Conservation (phyloP, 2,888 invertebrate genomes). For the Tetragonula carbonaria region DNA sequence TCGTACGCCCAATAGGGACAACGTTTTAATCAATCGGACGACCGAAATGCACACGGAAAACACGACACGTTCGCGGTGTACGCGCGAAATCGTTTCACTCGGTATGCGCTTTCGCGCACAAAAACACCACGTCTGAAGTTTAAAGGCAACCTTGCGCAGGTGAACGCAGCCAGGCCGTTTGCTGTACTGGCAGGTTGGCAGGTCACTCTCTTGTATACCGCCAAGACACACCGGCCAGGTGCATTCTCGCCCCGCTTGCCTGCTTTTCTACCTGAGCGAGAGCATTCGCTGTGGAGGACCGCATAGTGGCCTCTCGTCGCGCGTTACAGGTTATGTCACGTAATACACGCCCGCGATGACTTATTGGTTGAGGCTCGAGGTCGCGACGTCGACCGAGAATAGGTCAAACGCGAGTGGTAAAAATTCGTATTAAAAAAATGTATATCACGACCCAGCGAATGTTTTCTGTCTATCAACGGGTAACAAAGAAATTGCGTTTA, state of each 20-base stretch:
- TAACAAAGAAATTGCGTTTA: not conserved
- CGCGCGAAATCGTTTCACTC: conserved; percentile 27
- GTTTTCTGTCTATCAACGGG: not conserved
- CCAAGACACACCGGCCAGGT: conserved; percentile 74
- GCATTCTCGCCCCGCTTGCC: conserved; percentile 77
- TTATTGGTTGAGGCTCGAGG: conserved; percentile 75
- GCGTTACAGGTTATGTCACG: conserved; percentile 74
- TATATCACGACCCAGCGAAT: conserved; percentile 8
- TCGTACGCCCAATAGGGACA: conserved; percentile 13
- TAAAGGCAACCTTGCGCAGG: conserved; percentile 75
- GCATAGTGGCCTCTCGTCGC: conserved; percentile 62
- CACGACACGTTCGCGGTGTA: conserved; percentile 1
- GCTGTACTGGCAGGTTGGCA: conserved; percentile 75
- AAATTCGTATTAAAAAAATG: conserved; percentile 34
- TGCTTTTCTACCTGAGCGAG: conserved; percentile 73
- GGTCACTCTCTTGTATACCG: conserved; percentile 78
- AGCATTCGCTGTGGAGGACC: conserved; percentile 60
- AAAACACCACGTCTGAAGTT: conserved; percentile 54
- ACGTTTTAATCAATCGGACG: conserved; percentile 11
- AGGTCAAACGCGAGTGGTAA: conserved; percentile 62
- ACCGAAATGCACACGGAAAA: not conserved
- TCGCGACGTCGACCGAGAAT: conserved; percentile 66
- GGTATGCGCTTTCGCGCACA: conserved; percentile 27
- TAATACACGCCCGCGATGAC: conserved; percentile 72
- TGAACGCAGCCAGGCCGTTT: conserved; percentile 76